Evolutionary conservation across 2,888 invertebrate species (phyloP).

Genomic region (Oscheius sp.): DNA sequence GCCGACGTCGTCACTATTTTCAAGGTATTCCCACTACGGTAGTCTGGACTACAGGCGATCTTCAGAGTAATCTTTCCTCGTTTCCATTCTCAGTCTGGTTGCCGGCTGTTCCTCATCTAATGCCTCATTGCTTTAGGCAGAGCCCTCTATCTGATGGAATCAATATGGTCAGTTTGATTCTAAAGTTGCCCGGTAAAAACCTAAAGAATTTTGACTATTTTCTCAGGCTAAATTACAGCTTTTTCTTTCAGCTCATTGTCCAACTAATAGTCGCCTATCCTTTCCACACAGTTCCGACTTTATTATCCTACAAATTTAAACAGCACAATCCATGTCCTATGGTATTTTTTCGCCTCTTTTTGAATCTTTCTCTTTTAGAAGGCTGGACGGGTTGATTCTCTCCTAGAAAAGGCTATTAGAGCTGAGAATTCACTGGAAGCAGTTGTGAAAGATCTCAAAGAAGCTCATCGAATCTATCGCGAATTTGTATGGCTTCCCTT

Average conservation of each 20-base stretch:
- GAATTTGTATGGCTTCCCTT: constrained; percentile 19
- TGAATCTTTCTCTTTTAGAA: background rate
- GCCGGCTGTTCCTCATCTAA: constrained; percentile 41
- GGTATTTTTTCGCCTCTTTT: no score
- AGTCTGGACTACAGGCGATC: background rate
- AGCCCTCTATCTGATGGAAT: background rate
- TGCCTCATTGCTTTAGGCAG: constrained; percentile 41
- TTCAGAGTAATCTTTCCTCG: background rate
- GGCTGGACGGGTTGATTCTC: background rate
- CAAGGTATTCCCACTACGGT: background rate
- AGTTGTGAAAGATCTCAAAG: constrained; percentile 8
- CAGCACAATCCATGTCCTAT: background rate
- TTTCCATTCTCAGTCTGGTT: constrained; percentile 34
- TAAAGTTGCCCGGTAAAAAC: no score
- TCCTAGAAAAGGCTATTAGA: background rate
- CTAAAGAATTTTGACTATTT: background rate
- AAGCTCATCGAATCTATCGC: constrained; percentile 20
- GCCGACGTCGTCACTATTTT: constrained; percentile 22
- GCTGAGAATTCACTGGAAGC: background rate
- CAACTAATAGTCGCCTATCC: constrained; percentile 48
- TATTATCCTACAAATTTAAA: constrained; percentile 45
- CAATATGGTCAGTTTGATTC: no score
- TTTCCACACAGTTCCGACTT: constrained; percentile 42
- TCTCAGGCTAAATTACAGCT: no score
- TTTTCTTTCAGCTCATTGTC: constrained; percentile 37